Evolutionary conservation across 2,888 invertebrate genomes (phyloP), one percentile per base, ranked within the genome.

Genomic region (Phania funesta): DNA sequence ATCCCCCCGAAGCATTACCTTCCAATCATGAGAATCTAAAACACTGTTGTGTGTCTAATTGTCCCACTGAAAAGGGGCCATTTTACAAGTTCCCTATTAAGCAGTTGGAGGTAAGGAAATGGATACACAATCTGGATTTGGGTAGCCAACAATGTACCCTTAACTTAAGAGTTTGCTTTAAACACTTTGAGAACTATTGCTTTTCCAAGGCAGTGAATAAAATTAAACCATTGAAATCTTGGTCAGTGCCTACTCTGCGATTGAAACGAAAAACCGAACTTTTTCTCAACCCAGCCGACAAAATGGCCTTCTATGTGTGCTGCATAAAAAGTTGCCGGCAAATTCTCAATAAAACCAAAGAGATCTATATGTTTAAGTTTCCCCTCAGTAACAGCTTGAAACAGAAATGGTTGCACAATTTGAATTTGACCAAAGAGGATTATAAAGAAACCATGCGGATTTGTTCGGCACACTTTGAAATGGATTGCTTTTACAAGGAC

Each of bases 251-350:
- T 0, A 86, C 85, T 3, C 54, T 86, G 0, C 62, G 70, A 46
- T 48, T 86, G 11, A 83, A 84, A 13, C 16, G 80, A 58, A 64
- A 52, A 22, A 11, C 73, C 6, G 60, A 80, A 41, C 22, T 84
- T n/a, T 65, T 65, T 38, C 73, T 67, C 0, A 83, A 78, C 68
- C 80, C 83, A 0, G 46, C 75, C 1, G 83, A 70, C 41, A 83
- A 68, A 38, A 50, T 64, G 18, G 83, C 60, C 13, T 71, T 70
- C 70, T 84, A 44, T 75, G 83, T 83, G 0, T 89, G 86, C 54
- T 87, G 86, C 80, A 85, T 88, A 20, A 16, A 83, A 3, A 83
- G 68, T 2, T 89, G 88, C 13, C 78, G 67, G 2, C 85, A 86
- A 60, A 73, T 65, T 13, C 76, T 79, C 16, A 76, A 79, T 26